phyloP scores from a whole-genome alignment of 1,140 invertebrate species.

The Aphelinus atriplicis region DNA sequence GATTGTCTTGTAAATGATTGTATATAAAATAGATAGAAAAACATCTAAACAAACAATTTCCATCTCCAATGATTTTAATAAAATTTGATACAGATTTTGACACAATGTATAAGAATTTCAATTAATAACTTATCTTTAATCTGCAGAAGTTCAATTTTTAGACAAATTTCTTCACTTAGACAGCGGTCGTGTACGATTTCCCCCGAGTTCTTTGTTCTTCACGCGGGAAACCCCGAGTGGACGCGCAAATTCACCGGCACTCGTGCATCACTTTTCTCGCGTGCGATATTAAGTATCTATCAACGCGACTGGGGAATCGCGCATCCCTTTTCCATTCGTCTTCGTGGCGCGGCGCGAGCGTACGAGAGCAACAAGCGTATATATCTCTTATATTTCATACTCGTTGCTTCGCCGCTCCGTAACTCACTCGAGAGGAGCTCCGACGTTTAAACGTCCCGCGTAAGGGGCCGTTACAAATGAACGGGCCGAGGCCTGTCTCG shows the following conservation, averaged over 20 bases:
- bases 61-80: too few relatives aligned
- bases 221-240: too few relatives aligned
- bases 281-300: slow-evolving; percentile 16
- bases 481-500: slow-evolving; percentile 6
- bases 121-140: too few relatives aligned
- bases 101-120: too few relatives aligned
- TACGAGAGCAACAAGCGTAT: neutral
- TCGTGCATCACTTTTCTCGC: slow-evolving; percentile 7
- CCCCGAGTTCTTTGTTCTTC: too few relatives aligned
- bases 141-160: too few relatives aligned
- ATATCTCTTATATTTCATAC: slow-evolving; percentile 9
- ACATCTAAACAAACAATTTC: too few relatives aligned
- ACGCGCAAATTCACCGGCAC: neutral
- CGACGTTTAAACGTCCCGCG: neutral
- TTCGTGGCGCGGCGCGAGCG: neutral
- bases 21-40: too few relatives aligned
- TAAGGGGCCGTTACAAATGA: slow-evolving; percentile 21
- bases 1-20: too few relatives aligned
- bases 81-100: too few relatives aligned
- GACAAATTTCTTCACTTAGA: too few relatives aligned
- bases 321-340: slow-evolving; percentile 24
- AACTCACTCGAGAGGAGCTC: slow-evolving; percentile 16
- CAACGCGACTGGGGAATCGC: neutral
- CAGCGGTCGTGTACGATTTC: too few relatives aligned
- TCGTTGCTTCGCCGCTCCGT: neutral